These are phyloP conservation scores for Acyrthosiphon pisum DNA, from an alignment of 1,140 invertebrate species.

Conservation along the genomic window DNA sequence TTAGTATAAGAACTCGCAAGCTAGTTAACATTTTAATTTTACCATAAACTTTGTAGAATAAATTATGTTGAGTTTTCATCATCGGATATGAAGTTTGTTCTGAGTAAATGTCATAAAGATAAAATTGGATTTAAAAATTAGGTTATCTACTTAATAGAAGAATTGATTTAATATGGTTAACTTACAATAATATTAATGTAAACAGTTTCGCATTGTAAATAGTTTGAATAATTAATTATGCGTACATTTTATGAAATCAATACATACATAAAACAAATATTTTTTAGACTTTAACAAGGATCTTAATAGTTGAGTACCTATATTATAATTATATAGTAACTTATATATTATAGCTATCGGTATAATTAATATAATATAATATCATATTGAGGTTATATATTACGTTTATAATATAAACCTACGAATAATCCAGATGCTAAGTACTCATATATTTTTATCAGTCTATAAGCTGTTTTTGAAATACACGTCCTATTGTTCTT, in stretches of 20 bases:
- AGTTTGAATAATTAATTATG: neutral
- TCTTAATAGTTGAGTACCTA: neutral
- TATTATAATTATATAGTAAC: neutral
- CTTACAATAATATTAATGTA: neutral
- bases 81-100: neutral
- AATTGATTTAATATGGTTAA: neutral
- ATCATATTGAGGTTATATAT: neutral
- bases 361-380: neutral
- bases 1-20: neutral
- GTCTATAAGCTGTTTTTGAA: neutral
- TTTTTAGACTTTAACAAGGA: neutral
- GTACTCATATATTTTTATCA: neutral
- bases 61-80: neutral
- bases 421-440: neutral
- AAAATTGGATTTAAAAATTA: neutral
- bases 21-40: conserved; percentile 19
- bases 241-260: neutral
- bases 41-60: neutral
- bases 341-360: neutral
- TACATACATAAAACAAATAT: neutral
- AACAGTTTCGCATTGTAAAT: neutral
- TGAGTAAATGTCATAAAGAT: neutral
- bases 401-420: neutral
- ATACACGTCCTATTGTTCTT: neutral
- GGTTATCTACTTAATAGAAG: conserved; percentile 8